phyloP scores from a whole-genome alignment of 2,888 invertebrate species.

The Amorpha juglandis region DNA sequence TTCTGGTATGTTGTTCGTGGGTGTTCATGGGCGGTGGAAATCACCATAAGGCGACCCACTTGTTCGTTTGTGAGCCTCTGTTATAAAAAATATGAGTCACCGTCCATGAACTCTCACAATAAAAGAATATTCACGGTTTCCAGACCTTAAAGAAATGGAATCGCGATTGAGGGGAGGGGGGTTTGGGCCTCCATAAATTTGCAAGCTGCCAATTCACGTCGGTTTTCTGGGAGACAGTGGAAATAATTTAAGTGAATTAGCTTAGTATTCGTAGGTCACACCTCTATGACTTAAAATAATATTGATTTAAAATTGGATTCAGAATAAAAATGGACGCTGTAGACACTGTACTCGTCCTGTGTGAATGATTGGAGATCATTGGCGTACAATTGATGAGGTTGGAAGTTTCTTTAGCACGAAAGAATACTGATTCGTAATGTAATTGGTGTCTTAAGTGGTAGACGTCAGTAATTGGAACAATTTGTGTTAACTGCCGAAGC shows the following conservation, averaged over 20 bases:
- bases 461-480: slow-evolving; percentile 62
- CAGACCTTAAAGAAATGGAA: too few relatives aligned
- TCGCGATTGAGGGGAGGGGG: too few relatives aligned
- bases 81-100: too few relatives aligned
- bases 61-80: too few relatives aligned
- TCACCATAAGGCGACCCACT: too few relatives aligned
- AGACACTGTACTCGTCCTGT: neutral
- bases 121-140: too few relatives aligned
- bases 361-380: slow-evolving; percentile 15
- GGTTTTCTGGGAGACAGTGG: neutral
- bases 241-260: neutral
- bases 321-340: neutral
- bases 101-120: too few relatives aligned
- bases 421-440: slow-evolving; percentile 61
- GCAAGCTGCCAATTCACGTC: too few relatives aligned
- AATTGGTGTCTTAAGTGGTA: slow-evolving; percentile 59
- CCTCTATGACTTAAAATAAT: neutral
- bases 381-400: slow-evolving; percentile 14
- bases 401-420: slow-evolving; percentile 41
- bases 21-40: too few relatives aligned
- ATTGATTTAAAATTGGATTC: neutral
- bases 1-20: too few relatives aligned
- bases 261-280: neutral
- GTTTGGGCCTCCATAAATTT: too few relatives aligned
- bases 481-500: slow-evolving; percentile 62